Percentiles rank a stretch among this genome's conserved stretches.
Conservation (phyloP, 2,888 invertebrate species). For the Helobdella robusta region DNA sequence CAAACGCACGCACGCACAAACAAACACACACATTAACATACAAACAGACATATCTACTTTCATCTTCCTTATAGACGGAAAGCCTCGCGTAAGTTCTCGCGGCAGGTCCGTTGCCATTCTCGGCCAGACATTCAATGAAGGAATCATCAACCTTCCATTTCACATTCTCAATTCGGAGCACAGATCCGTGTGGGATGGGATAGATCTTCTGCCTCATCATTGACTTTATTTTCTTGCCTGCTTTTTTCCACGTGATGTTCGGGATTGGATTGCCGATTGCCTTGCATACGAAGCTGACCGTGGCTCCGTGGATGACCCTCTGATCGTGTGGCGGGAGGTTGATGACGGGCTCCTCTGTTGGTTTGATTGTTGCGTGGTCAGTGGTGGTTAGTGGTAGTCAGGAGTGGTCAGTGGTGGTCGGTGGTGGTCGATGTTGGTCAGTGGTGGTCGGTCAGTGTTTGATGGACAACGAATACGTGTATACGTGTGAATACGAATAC, state of each 20-base stretch:
- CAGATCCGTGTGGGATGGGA: constrained; percentile 57
- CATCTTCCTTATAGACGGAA: constrained; percentile 57
- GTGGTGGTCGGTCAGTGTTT: neutral
- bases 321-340: constrained; percentile 81
- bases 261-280: constrained; percentile 66
- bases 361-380: neutral
- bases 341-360: constrained; percentile 84
- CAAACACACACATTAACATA: too few relatives aligned
- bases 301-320: constrained; percentile 78
- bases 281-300: constrained; percentile 91
- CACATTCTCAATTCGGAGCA: constrained; percentile 75
- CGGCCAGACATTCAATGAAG: constrained; percentile 87
- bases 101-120: constrained; percentile 90
- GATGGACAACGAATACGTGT: neutral
- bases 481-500: neutral
- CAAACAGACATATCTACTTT: too few relatives aligned
- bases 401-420: neutral
- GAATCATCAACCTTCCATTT: constrained; percentile 75
- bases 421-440: neutral
- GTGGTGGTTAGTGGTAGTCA: neutral
- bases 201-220: constrained; percentile 39
- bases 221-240: constrained; percentile 71
- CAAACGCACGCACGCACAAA: too few relatives aligned
- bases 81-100: constrained; percentile 75
- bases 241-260: constrained; percentile 88